phyloP scores from a whole-genome alignment of 2,888 invertebrate genomes.

The Lycocerus yunnanus region DNA sequence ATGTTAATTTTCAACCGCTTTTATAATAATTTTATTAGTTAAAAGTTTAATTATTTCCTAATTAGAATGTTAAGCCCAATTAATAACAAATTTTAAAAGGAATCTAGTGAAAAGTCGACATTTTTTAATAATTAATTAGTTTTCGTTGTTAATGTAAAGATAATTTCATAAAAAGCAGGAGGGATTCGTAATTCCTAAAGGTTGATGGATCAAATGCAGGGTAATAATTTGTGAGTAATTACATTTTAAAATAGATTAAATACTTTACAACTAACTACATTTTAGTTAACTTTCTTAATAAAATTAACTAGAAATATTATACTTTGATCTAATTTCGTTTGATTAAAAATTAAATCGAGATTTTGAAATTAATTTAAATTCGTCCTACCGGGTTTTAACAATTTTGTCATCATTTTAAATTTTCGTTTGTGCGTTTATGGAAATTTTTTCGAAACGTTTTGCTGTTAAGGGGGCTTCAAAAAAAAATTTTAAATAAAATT shows the following conservation, averaged over 20 bases:
- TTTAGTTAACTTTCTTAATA: conserved; percentile 4
- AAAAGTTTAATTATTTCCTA: background rate
- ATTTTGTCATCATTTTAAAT: no score
- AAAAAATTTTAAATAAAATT: no score
- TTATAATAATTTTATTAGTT: background rate
- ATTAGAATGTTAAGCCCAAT: background rate
- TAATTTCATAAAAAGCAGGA: background rate
- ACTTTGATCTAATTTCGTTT: background rate
- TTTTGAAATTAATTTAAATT: background rate
- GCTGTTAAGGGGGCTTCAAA: no score
- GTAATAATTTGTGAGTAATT: conserved; percentile 8
- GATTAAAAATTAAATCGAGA: background rate
- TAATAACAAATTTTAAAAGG: background rate
- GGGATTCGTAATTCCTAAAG: background rate
- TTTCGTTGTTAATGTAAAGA: background rate
- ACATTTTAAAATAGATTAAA: conserved; percentile 10
- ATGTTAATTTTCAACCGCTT: background rate
- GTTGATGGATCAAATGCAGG: background rate
- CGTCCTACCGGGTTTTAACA: no score
- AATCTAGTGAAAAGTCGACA: background rate
- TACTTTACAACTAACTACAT: conserved; percentile 5
- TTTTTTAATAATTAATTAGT: background rate
- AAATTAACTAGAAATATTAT: conserved; percentile 4
- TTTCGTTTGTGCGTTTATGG: no score
- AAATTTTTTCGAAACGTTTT: no score